Base-by-base conservation (phyloP, 2,113 vertebrate genomes). In the Ammodytes marinus region DNA sequence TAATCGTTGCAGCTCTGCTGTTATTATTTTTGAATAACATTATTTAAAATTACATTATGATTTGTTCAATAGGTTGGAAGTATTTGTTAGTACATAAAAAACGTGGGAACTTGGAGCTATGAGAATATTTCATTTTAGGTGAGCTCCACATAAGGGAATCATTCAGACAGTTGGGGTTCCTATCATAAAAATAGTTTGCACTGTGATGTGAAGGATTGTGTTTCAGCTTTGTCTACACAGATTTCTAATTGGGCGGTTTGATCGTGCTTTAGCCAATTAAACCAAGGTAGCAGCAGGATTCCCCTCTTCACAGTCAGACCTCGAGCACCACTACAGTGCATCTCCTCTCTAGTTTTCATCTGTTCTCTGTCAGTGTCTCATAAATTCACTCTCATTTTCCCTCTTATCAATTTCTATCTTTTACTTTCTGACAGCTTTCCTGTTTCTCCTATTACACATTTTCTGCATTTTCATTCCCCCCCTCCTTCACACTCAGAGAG, bases 271-370 rank as follows among this genome's bases (percentile, higher is more conserved):
- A 66, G 50, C 52, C 71, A 82, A 74, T 82, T 57, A 17, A 64
- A 64, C 50, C 78, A 69, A 85, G 42, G 35, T 46, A 49, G 54
- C 59, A 75, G 79, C 58, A 60, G 40, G 75, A 67, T 60, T 54
- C 15, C 54, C 53, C 46, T 64, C 54, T 70, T 82, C 60, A 83
- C 39, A 86, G 65, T 70, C 9, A 69, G 43, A 65, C 64, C 65
- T 82, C n/a, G 13, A 88, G 70, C 65, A 27, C 46, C 71, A 76
- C 50, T 72, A 50, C 57, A 77, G 57, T 55, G 14, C 71, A 39
- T 61, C 42, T 60, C 52, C 53, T 63, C 43, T 58, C 5, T 8
- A 45, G 59, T 64, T 82, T 74, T 74, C 65, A 77, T 86, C 42
- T 49, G 11, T 49, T 82, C 45, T 54, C 73, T 68, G 68, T 64